A percentile compares a stretch with the other conserved stretches of the same genome.
phyloP scores from a whole-genome alignment of 2,797 vertebrate genomes.

The Sarcoramphus papa region DNA sequence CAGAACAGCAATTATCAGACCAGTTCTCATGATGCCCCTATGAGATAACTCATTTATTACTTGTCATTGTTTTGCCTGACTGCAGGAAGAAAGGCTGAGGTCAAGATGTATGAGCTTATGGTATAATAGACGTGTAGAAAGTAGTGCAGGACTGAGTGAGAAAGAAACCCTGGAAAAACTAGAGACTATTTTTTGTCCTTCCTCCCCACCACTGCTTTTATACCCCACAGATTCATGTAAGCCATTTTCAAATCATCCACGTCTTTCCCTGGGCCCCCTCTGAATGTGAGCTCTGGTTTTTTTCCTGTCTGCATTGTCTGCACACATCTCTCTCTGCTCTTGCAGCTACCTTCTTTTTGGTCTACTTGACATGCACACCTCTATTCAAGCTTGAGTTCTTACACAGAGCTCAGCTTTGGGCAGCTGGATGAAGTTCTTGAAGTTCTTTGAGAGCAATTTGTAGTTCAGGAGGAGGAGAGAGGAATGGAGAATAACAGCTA shows the following conservation, averaged over 20 bases:
- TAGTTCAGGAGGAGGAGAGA: neutral
- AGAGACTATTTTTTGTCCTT: neutral
- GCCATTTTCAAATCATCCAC: neutral
- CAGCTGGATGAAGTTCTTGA: neutral
- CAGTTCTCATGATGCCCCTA: neutral
- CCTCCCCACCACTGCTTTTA: neutral
- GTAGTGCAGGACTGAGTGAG: neutral
- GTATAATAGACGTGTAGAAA: neutral
- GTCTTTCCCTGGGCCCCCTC: neutral
- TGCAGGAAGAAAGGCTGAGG: neutral
- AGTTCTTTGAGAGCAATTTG: neutral
- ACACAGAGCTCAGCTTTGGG: neutral
- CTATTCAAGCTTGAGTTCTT: neutral
- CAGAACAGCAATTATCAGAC: neutral
- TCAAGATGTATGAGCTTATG: neutral
- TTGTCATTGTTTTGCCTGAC: neutral
- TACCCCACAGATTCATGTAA: neutral
- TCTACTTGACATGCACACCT: neutral
- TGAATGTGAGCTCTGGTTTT: neutral
- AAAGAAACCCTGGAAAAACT: neutral
- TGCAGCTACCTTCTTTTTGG: neutral
- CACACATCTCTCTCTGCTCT: neutral
- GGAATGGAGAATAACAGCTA: neutral
- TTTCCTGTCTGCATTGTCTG: neutral
- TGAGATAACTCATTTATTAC: neutral